Conservation (phyloP, 2,888 invertebrate species). For the Drosophila mayaguana region DNA sequence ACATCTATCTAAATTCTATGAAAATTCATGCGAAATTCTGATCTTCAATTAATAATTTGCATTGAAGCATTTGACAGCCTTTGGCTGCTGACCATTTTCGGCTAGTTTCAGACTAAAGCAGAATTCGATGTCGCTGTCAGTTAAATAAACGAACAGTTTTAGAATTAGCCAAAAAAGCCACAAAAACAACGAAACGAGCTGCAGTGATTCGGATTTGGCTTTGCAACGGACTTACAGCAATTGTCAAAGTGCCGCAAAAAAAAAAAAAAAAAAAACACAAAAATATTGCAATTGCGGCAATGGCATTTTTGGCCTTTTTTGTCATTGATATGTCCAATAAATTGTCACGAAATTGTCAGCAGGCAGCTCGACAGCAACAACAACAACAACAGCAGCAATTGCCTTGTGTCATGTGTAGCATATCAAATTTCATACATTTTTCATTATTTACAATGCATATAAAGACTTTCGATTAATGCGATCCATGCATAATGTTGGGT, state of each 20-base stretch:
- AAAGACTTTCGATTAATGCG: conserved; percentile 30
- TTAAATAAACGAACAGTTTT: conserved; percentile 52
- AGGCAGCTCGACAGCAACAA: conserved; percentile 15
- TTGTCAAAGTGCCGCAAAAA: conserved; percentile 34
- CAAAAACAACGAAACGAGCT: conserved; percentile 36
- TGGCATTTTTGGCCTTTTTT: conserved; percentile 62
- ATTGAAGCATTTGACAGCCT: conserved; percentile 67
- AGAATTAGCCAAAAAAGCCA: conserved; percentile 62
- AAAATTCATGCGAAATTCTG: conserved; percentile 2
- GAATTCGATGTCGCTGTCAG: conserved; percentile 45
- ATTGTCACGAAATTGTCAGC: conserved; percentile 74
- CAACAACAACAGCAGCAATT: conserved; percentile 23
- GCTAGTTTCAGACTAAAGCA: conserved; percentile 31
- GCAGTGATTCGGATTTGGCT: conserved; percentile 19
- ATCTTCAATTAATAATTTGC: conserved; percentile 18
- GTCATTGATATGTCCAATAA: conserved; percentile 76
- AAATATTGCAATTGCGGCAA: conserved; percentile 56
- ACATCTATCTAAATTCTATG: conserved; percentile 4
- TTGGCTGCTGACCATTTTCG: conserved; percentile 65
- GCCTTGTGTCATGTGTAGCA: conserved; percentile 52
- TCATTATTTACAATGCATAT: conserved; percentile 31
- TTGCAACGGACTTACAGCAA: conserved; percentile 23
- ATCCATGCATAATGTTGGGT: conserved; percentile 44
- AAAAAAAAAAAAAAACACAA: not conserved
- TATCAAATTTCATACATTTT: conserved; percentile 44